phyloP scores from a whole-genome alignment of 1,140 invertebrate species.

The Zelostemma sp. region DNA sequence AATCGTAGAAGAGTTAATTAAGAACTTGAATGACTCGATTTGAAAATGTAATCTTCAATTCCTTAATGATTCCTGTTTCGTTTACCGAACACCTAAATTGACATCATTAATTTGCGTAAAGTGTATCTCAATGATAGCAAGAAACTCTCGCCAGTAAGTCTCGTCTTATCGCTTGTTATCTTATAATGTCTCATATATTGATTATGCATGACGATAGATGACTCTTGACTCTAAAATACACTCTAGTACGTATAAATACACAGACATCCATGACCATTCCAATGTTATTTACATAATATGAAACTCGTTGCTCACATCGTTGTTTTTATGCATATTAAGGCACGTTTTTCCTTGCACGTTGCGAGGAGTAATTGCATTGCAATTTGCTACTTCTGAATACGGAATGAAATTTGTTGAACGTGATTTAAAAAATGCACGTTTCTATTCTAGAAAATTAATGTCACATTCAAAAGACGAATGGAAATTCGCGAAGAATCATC shows the following conservation, averaged over 20 bases:
- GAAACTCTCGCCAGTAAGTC: neutral
- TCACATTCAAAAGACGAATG: neutral
- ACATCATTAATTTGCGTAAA: no score
- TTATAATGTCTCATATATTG: neutral
- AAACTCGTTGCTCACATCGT: neutral
- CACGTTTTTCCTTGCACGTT: neutral
- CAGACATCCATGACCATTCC: conserved; percentile 7
- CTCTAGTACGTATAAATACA: neutral
- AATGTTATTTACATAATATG: conserved; percentile 9
- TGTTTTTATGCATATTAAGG: neutral
- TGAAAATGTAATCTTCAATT: no score
- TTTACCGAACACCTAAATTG: no score
- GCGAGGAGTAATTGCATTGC: neutral
- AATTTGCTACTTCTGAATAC: no score
- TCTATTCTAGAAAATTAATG: no score
- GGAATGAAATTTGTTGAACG: no score
- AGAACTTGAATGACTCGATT: no score
- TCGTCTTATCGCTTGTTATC: conserved; percentile 3
- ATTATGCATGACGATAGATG: neutral
- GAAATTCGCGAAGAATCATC: neutral
- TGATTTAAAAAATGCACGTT: no score
- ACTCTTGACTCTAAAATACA: neutral
- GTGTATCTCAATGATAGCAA: neutral
- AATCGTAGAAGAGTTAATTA: no score
- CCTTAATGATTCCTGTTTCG: no score